A percentile compares a stretch with the other conserved stretches of the same genome.
These are phyloP conservation scores for Macrocentrus cingulum DNA, from an alignment of 1,140 invertebrate genomes.

Conservation along the genomic window DNA sequence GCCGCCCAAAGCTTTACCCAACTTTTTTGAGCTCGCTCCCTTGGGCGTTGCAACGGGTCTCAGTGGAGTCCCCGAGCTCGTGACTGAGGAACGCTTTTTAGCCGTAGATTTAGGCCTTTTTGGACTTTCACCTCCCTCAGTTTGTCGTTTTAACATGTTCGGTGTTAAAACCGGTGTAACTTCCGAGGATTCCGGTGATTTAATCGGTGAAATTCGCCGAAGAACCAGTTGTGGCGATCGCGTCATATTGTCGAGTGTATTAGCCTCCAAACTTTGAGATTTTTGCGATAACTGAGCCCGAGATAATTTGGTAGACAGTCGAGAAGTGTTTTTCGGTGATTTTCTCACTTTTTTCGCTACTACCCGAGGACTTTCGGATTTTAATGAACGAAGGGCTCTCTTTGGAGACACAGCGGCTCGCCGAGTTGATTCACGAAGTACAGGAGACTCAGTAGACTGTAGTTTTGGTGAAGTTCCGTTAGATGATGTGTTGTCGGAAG, in stretches of 20 bases:
- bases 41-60: conserved; percentile 1
- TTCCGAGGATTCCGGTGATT: background rate
- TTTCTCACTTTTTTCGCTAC: background rate
- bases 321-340: background rate
- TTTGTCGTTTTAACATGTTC: background rate
- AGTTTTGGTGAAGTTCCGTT: background rate
- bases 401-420: conserved; percentile 1
- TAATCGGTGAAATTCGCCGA: background rate
- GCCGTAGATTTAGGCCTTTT: conserved; percentile 8
- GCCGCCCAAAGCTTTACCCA: conserved; percentile 26
- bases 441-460: background rate
- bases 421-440: background rate
- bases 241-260: background rate
- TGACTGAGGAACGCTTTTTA: conserved; percentile 22
- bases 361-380: background rate
- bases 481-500: conserved; percentile 31
- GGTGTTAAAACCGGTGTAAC: conserved; percentile 18
- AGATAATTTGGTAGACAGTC: background rate
- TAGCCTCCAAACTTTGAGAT: background rate
- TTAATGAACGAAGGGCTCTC: background rate
- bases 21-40: background rate
- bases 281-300: background rate
- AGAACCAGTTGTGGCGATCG: conserved; percentile 4
- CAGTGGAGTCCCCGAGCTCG: conserved; percentile 19
- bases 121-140: conserved; percentile 21